Evolutionary conservation across 1,140 invertebrate species (phyloP).

Genomic region (Latrodectus geometricus): DNA sequence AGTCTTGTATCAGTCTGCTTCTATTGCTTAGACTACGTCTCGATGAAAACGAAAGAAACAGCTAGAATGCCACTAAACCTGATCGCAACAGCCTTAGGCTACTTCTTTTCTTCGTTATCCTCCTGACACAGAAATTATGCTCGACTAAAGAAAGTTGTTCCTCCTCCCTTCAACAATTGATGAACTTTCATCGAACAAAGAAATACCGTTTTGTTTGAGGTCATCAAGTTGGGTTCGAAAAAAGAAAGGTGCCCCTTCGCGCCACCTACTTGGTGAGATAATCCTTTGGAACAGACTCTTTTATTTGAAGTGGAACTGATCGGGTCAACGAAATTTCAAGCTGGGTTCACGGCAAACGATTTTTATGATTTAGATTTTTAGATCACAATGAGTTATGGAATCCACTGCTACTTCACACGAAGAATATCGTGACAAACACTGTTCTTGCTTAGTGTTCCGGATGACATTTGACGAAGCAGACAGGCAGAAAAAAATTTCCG

Average conservation of each 20-base stretch:
- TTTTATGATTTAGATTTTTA: background rate
- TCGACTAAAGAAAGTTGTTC: conserved; percentile 43
- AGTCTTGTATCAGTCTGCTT: background rate
- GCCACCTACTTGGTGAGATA: background rate
- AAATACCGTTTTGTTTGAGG: conserved; percentile 24
- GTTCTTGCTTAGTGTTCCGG: too few species aligned
- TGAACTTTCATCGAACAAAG: background rate
- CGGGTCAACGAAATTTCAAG: conserved; percentile 16
- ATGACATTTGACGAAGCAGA: too few species aligned
- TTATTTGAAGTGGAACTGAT: background rate
- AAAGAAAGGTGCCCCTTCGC: background rate
- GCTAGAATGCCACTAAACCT: conserved; percentile 48
- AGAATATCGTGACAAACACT: too few species aligned
- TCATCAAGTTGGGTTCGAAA: background rate
- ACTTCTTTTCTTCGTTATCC: conserved; percentile 37
- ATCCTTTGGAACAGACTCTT: background rate
- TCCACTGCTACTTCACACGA: too few species aligned
- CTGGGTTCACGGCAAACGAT: background rate
- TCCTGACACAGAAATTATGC: conserved; percentile 57
- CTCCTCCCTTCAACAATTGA: conserved; percentile 7
- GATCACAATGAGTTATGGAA: too few species aligned
- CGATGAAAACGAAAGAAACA: conserved; percentile 18
- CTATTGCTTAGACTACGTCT: background rate
- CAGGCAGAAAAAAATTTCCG: too few species aligned
- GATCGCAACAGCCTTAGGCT: background rate